A percentile compares a stretch with the other conserved stretches of the same genome.
These are phyloP conservation scores for Lepus americanus DNA, from an alignment of 2,113 vertebrate genomes.

Conservation along the genomic window DNA sequence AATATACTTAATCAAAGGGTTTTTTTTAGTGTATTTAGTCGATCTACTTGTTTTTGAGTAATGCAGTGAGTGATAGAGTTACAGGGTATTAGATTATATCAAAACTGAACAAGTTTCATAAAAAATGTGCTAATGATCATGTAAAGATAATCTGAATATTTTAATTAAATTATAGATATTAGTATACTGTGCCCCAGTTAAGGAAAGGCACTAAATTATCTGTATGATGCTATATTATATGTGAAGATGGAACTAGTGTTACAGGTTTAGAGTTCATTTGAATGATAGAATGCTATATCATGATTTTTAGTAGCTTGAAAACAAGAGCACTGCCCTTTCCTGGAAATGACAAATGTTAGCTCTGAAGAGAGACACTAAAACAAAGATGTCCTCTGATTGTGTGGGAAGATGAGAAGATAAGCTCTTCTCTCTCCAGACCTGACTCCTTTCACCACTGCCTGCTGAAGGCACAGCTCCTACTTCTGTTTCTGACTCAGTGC, in stretches of 20 bases:
- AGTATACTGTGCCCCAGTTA: background rate
- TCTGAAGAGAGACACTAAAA: background rate
- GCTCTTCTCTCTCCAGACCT: background rate
- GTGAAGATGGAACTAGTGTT: background rate
- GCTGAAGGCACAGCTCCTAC: background rate
- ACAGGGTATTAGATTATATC: background rate
- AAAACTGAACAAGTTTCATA: conserved; percentile 31
- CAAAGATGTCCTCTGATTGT: background rate
- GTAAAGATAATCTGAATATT: background rate
- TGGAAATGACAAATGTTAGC: background rate
- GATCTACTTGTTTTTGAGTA: background rate
- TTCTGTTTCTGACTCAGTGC: background rate
- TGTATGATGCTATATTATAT: background rate
- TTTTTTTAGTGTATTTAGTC: background rate
- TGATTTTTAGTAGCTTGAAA: background rate
- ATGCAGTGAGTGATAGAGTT: background rate
- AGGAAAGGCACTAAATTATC: background rate
- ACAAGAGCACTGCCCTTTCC: background rate
- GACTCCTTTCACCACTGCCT: background rate
- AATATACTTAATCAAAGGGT: background rate
- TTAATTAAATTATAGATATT: background rate
- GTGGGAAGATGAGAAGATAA: background rate
- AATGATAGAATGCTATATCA: background rate
- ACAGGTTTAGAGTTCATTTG: background rate
- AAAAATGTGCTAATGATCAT: background rate